Percentiles rank a stretch among this genome's conserved stretches.
Evolutionary conservation across 2,888 invertebrate species (phyloP).

Genomic region (Tholera decimalis): DNA sequence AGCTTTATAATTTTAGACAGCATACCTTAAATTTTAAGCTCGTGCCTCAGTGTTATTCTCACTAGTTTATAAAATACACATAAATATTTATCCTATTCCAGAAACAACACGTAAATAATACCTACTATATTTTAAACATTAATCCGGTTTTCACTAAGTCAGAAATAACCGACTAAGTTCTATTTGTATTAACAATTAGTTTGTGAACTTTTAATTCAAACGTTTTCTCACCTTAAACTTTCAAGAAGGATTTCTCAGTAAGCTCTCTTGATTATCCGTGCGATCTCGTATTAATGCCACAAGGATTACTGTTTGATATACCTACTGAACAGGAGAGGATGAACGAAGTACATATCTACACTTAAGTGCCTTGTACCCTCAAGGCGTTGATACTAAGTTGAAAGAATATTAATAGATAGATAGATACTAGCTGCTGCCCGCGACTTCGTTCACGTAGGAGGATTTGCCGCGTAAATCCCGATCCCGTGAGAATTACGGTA

Average conservation of each 20-base stretch:
- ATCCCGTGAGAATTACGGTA: no score
- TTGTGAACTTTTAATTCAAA: constrained; percentile 11
- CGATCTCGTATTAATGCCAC: constrained; percentile 20
- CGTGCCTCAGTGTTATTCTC: not conserved
- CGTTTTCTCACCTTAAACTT: constrained; percentile 22
- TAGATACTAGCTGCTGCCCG: no score
- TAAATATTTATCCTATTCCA: not conserved
- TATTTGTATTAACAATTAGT: not conserved
- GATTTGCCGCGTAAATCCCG: no score
- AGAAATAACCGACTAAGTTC: not conserved
- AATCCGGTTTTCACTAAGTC: not conserved
- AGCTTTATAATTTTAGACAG: no score
- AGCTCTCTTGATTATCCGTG: constrained; percentile 35
- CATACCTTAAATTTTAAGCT: not conserved
- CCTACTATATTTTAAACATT: not conserved
- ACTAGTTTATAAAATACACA: not conserved
- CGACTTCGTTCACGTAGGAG: no score
- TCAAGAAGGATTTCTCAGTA: constrained; percentile 16
- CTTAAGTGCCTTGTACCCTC: not conserved
- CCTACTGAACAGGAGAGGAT: constrained; percentile 11
- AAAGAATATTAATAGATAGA: constrained; percentile 1
- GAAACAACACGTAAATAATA: not conserved
- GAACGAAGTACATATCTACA: constrained; percentile 22
- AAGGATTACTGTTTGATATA: constrained; percentile 30
- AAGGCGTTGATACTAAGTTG: not conserved